phyloP scores from a whole-genome alignment of 2,888 invertebrate species.

The Flexamia atlantica region DNA sequence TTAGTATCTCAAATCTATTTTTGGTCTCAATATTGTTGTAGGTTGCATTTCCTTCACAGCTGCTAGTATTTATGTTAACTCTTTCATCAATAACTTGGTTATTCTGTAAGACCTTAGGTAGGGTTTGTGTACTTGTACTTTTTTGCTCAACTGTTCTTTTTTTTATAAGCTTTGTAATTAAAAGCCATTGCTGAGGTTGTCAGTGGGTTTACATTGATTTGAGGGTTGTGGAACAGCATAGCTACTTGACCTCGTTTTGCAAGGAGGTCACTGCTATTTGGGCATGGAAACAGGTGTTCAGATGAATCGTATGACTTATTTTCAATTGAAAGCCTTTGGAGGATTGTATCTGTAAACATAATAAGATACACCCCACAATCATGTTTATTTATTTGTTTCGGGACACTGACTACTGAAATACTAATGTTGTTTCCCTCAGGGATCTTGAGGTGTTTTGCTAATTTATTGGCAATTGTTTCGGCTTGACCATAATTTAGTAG shows the following conservation, averaged over 20 bases:
- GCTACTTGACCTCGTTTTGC: background rate
- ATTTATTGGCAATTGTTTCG: background rate
- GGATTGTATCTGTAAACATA: background rate
- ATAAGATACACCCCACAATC: background rate
- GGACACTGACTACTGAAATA: background rate
- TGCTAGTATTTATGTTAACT: background rate
- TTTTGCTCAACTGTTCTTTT: background rate
- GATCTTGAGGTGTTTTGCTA: background rate
- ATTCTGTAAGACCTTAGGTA: background rate
- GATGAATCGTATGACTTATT: background rate
- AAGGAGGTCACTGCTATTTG: background rate
- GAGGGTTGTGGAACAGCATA: background rate
- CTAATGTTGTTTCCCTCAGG: background rate
- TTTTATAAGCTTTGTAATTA: background rate
- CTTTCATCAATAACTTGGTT: background rate
- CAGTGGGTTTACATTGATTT: background rate
- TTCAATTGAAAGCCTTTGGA: background rate
- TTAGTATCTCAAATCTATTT: background rate
- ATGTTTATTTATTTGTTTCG: background rate
- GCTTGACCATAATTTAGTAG: constrained; percentile 4
- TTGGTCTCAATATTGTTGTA: background rate
- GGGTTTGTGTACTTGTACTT: background rate
- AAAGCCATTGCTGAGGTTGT: background rate
- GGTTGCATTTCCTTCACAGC: background rate
- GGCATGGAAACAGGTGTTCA: background rate